Conservation (phyloP, 2,888 invertebrate species). For the Idaea aversata region DNA sequence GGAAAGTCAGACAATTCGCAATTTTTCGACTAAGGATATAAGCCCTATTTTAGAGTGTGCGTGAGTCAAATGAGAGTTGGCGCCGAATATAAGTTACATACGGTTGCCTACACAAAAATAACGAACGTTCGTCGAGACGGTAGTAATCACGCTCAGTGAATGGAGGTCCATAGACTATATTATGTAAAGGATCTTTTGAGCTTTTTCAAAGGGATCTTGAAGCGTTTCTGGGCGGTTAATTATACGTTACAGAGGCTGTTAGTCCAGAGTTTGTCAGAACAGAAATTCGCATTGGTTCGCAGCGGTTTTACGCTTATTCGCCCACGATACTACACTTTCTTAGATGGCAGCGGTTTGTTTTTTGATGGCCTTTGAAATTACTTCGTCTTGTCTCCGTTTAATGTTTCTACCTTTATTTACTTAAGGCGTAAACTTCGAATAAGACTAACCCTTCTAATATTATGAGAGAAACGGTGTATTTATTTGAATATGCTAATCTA, state of each 20-base stretch:
- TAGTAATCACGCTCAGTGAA: conserved; percentile 68
- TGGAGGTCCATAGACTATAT: conserved; percentile 62
- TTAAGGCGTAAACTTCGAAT: conserved; percentile 13
- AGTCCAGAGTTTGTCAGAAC: conserved; percentile 44
- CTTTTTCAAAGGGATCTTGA: conserved; percentile 61
- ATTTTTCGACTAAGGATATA: conserved; percentile 29
- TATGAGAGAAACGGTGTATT: background rate
- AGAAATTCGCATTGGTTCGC: conserved; percentile 39
- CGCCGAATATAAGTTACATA: conserved; percentile 59
- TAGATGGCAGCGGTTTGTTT: conserved; percentile 34
- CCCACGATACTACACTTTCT: conserved; percentile 28
- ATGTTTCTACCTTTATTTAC: conserved; percentile 21
- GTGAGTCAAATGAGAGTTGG: conserved; percentile 37
- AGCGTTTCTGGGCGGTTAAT: conserved; percentile 65
- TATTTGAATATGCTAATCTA: conserved; percentile 3
- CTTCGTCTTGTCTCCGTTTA: conserved; percentile 17
- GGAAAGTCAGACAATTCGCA: conserved; percentile 18
- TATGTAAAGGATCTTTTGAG: conserved; percentile 71
- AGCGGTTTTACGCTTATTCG: conserved; percentile 43
- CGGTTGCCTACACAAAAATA: conserved; percentile 80
- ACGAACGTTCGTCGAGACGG: conserved; percentile 66
- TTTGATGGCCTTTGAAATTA: conserved; percentile 32
- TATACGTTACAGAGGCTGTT: conserved; percentile 53
- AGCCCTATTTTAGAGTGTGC: conserved; percentile 31
- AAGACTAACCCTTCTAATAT: conserved; percentile 27